Base-by-base conservation (phyloP, 1,140 invertebrate species). In the Ceratina australensis region DNA sequence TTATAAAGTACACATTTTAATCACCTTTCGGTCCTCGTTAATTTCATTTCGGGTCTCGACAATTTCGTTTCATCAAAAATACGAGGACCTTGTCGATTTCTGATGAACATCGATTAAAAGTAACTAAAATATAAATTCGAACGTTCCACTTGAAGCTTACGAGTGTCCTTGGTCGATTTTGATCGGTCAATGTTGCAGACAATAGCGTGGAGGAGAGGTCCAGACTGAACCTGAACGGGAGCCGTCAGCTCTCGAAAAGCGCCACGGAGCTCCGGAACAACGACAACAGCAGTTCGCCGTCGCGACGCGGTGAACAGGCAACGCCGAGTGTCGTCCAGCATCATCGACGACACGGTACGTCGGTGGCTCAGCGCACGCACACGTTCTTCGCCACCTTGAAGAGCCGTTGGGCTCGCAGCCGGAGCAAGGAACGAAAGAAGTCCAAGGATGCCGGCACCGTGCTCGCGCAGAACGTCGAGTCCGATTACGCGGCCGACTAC, bases 401-500 rank as follows among this genome's bases (percentile, higher is more conserved):
- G 92, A 95, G 93, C 85, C 94, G 95, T 22, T 95, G 94, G 94
- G 92, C 92, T 20, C 92, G 95, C 3, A 93, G 93, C 42, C 92
- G 93, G 15, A 94, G 94, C 85, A 95, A 94, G 89, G 94, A 95
- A 80, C 86, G 94, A 1, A 92, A 90, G 71, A 90, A 91, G 64
- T 76, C 84, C 22, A 92, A 86, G 79, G 93, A 90, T 78, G 90
- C 47, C 86, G 92, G 92, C 67, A 83, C 92, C 91, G 0, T 92
- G 89, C 8, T 54, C 3, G 42, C 86, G 4, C 84, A 82, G 60
- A 80, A 87, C 10, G 73, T 87, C 60, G 91, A 95, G 92, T 90
- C 95, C 92, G 73, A 96, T 83, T 96, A 96, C 90, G 94, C 95
- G 2, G 95, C 95, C 16, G 95, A 96, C 91, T 94, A 95, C 82